Percentiles rank a stretch among this genome's conserved stretches.
Conservation (phyloP, 2,797 vertebrate species). For the Yasuhikotakia modesta region DNA sequence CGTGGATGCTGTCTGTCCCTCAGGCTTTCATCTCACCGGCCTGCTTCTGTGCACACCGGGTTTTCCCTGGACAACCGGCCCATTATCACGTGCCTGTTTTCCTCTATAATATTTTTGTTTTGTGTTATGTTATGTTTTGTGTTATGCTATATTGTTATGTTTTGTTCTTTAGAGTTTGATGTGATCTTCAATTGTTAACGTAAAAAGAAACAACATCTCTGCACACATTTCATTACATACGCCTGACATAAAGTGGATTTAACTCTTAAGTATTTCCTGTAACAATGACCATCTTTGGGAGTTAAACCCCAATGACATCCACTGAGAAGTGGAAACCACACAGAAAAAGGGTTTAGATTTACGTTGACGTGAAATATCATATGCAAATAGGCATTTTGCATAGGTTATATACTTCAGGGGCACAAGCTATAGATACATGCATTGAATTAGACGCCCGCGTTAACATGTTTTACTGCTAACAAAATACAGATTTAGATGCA, state of each 20-base stretch:
- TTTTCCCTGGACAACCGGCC: constrained; percentile 40
- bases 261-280: background rate
- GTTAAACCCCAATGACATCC: background rate
- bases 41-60: constrained; percentile 38
- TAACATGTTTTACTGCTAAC: too few relatives aligned
- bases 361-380: too few relatives aligned
- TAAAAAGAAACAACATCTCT: background rate
- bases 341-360: background rate
- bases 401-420: too few relatives aligned
- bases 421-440: too few relatives aligned
- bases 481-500: too few relatives aligned
- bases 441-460: too few relatives aligned
- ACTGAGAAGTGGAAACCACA: too few relatives aligned
- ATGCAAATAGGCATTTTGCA: too few relatives aligned
- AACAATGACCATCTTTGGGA: background rate
- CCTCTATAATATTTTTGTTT: background rate
- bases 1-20: constrained; percentile 51
- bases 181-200: background rate
- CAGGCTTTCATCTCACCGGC: constrained; percentile 51
- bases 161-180: too few relatives aligned
- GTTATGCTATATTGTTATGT: too few relatives aligned
- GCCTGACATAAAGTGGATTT: background rate
- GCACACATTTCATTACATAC: background rate
- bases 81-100: constrained; percentile 27
- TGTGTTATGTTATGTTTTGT: too few relatives aligned